Conservation (phyloP, 2,888 invertebrate species). For the Siphonodentalium dalli region DNA sequence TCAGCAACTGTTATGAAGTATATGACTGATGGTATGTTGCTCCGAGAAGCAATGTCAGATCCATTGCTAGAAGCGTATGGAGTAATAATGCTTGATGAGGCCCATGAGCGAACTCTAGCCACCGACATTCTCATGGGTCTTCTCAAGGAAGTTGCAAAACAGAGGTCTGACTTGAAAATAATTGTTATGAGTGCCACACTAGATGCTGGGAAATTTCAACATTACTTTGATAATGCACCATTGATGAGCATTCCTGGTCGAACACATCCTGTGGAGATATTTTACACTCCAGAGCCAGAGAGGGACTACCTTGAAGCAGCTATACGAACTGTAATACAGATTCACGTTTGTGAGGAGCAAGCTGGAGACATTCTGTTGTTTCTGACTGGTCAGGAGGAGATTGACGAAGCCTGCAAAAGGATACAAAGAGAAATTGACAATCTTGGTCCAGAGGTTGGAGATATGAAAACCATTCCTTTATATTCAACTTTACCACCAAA, state of each 20-base stretch:
- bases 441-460: constrained; percentile 94
- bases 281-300: constrained; percentile 99
- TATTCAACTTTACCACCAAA: constrained; percentile 98
- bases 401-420: constrained; percentile 98
- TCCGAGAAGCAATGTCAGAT: constrained; percentile 99
- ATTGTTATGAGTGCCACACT: constrained; percentile 99
- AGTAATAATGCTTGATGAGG: constrained; percentile 95
- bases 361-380: constrained; percentile 92
- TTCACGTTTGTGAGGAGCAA: constrained; percentile 79
- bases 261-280: constrained; percentile 95
- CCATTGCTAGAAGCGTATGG: constrained; percentile 96
- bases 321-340: constrained; percentile 94
- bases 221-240: constrained; percentile 96
- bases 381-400: constrained; percentile 86
- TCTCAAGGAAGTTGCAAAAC: constrained; percentile 91
- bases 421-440: constrained; percentile 96
- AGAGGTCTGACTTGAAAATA: constrained; percentile 89
- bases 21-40: constrained; percentile 99
- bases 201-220: constrained; percentile 98
- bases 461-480: constrained; percentile 96
- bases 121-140: constrained; percentile 99
- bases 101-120: constrained; percentile 97
- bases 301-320: constrained; percentile 98
- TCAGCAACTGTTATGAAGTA: constrained; percentile 94
- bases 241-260: constrained; percentile 98